phyloP scores from a whole-genome alignment of 1,140 invertebrate species.

The Hestina assimilis region DNA sequence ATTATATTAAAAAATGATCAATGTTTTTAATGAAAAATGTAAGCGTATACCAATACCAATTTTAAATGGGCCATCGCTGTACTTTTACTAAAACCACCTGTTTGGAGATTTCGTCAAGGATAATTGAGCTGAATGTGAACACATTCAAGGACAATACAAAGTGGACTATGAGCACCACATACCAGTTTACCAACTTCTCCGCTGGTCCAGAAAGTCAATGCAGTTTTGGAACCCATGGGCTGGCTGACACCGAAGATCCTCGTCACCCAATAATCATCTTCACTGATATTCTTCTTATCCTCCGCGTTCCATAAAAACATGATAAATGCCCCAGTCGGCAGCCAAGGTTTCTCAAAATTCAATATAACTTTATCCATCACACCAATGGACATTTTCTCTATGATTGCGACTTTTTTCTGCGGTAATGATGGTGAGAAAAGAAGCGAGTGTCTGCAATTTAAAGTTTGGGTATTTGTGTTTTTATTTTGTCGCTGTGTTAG shows the following conservation, averaged over 20 bases:
- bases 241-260: constrained; percentile 36
- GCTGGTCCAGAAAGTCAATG: constrained; percentile 47
- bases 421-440: constrained; percentile 48
- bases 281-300: constrained; percentile 30
- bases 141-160: not conserved
- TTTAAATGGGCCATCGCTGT: too few species aligned
- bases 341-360: constrained; percentile 34
- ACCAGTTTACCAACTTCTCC: constrained; percentile 45
- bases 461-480: not conserved
- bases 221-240: constrained; percentile 28
- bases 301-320: constrained; percentile 38
- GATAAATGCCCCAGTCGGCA: constrained; percentile 24
- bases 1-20: not conserved
- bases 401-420: constrained; percentile 37
- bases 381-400: constrained; percentile 49
- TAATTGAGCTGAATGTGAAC: too few species aligned
- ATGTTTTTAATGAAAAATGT: too few species aligned
- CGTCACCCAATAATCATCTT: constrained; percentile 36
- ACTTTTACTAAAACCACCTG: too few species aligned
- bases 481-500: not conserved
- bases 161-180: constrained; percentile 5
- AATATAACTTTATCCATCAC: constrained; percentile 51
- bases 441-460: constrained; percentile 39
- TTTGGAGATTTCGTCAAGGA: too few species aligned
- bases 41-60: too few species aligned